These are phyloP conservation scores for Nymphalis polychloros DNA, from an alignment of 2,888 invertebrate genomes.

Conservation along the genomic window DNA sequence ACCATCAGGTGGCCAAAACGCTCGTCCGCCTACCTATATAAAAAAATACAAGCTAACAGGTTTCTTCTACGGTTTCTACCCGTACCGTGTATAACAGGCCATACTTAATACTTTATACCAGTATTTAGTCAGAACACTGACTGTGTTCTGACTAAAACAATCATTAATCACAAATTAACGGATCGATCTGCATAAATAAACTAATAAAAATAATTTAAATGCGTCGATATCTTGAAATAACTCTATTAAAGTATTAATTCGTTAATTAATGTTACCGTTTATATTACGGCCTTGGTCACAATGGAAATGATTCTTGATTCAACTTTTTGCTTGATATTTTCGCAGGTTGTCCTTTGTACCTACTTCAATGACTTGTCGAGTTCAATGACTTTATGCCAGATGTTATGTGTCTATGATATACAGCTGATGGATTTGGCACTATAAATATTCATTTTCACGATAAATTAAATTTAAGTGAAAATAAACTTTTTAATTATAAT, in stretches of 20 bases:
- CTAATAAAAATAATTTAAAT: constrained; percentile 20
- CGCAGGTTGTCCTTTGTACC: constrained; percentile 53
- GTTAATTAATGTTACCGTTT: constrained; percentile 19
- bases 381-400: constrained; percentile 70
- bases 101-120: too few relatives aligned
- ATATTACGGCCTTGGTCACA: constrained; percentile 33
- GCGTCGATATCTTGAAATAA: constrained; percentile 26
- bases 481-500: not conserved
- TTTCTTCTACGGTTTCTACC: too few relatives aligned
- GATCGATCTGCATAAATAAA: not conserved
- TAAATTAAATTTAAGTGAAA: not conserved
- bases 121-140: too few relatives aligned
- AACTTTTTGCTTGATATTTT: constrained; percentile 41
- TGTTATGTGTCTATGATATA: constrained; percentile 52
- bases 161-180: constrained; percentile 8
- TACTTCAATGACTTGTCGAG: constrained; percentile 51
- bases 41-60: too few relatives aligned
- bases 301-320: constrained; percentile 15
- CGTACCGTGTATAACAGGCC: too few relatives aligned
- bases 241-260: constrained; percentile 34
- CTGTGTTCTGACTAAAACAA: too few relatives aligned
- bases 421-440: constrained; percentile 47
- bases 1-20: too few relatives aligned
- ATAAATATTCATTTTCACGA: not conserved
- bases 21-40: too few relatives aligned